Conservation (phyloP, 2,888 invertebrate genomes). For the Rhyacophila evoluta region DNA sequence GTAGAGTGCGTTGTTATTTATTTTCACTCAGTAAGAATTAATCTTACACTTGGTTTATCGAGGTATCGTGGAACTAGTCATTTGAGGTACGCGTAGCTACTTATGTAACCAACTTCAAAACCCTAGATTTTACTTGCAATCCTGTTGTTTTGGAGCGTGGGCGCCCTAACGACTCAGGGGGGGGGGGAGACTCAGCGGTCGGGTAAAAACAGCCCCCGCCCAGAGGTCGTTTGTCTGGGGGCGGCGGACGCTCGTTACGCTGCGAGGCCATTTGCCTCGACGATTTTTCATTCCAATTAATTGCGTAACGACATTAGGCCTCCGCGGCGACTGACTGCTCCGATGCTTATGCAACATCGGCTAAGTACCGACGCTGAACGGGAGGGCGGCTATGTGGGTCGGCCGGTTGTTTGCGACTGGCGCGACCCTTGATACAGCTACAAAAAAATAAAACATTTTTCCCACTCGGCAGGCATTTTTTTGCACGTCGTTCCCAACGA, state of each 20-base stretch:
- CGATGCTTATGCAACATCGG: constrained; percentile 12
- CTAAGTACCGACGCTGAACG: constrained; percentile 22
- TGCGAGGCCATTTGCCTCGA: constrained; percentile 24
- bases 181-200: background rate
- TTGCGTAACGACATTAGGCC: constrained; percentile 24
- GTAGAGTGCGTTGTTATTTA: too few species aligned
- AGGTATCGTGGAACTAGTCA: background rate
- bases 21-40: background rate
- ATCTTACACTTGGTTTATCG: background rate
- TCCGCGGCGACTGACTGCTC: constrained; percentile 24
- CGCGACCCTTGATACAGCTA: constrained; percentile 17
- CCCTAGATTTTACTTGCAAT: constrained; percentile 19
- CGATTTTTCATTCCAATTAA: constrained; percentile 24
- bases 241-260: constrained; percentile 22
- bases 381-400: constrained; percentile 14
- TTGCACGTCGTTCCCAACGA: background rate
- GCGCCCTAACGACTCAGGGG: constrained; percentile 8
- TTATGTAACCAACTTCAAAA: background rate
- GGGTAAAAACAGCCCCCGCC: constrained; percentile 21
- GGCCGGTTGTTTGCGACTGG: constrained; percentile 8
- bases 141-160: constrained; percentile 14
- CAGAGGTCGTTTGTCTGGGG: constrained; percentile 24
- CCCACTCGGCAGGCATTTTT: constrained; percentile 9
- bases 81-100: background rate
- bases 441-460: constrained; percentile 6